Conservation (phyloP, 2,888 invertebrate species). For the Sinohyriopsis cumingii region DNA sequence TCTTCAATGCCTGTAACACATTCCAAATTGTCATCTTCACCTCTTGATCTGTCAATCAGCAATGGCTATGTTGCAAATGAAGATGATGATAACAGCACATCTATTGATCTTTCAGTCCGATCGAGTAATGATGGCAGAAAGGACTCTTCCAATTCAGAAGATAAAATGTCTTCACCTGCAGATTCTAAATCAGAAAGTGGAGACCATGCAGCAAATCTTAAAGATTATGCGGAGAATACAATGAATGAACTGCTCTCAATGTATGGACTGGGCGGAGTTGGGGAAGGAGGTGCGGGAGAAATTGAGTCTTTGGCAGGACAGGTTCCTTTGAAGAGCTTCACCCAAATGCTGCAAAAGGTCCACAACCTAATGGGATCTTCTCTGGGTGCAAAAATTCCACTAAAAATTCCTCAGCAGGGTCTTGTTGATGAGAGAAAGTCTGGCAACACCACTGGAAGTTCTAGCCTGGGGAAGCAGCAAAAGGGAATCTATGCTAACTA, state of each 20-base stretch:
- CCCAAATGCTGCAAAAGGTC: constrained; percentile 72
- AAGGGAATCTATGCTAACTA: constrained; percentile 39
- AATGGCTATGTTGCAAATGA: constrained; percentile 22
- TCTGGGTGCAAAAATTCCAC: constrained; percentile 1
- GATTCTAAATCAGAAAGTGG: constrained; percentile 1
- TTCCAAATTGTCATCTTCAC: constrained; percentile 14
- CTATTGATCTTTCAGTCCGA: constrained; percentile 10
- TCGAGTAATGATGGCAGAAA: constrained; percentile 1
- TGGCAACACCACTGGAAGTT: neutral
- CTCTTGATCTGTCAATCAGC: constrained; percentile 33
- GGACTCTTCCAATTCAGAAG: neutral
- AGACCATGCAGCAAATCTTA: constrained; percentile 70
- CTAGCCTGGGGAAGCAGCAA: constrained; percentile 4
- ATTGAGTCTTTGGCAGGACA: constrained; percentile 75
- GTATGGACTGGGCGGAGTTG: constrained; percentile 82
- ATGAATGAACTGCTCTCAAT: constrained; percentile 85
- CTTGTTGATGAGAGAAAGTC: neutral
- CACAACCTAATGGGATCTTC: constrained; percentile 63
- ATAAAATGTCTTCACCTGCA: too few relatives aligned
- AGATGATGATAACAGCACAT: constrained; percentile 30
- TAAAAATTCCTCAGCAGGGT: neutral
- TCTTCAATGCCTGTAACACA: constrained; percentile 15
- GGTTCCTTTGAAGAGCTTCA: constrained; percentile 80
- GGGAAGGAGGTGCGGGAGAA: constrained; percentile 8
- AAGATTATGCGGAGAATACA: constrained; percentile 85